Evolutionary conservation across 2,113 vertebrate species (phyloP), one percentile per base, ranked within the genome.

Genomic region (Saccopteryx leptura): DNA sequence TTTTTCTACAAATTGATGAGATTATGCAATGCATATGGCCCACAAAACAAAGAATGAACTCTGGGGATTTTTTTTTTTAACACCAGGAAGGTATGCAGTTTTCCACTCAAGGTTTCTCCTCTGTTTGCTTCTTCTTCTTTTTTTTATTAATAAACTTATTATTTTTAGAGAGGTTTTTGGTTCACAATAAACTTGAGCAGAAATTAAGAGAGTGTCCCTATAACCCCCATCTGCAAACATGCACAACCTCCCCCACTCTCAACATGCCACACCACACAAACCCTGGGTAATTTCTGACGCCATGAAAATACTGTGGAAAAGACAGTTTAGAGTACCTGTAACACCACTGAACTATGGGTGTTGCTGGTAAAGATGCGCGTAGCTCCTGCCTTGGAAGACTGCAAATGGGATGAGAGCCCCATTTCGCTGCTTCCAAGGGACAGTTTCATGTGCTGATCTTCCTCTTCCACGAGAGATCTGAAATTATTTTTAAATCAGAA

Each of bases 341-440:
- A 99, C 95, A 99, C 99, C 97, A 99, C 99, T 79, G 99, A 99
- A 98, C 99, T 99, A 98, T 99, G 99, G 63, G 99, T 99, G 98
- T 99, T 99, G 99, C 99, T 99, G 97, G 99, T 99, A 98, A 99
- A 99, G 98, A 99, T 99, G 68, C 99, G 99, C 5, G 99, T 99
- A 98, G 99, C 99, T 98, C 99, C 99, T 71, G 99, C 99, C 99
- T 99, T 99, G 17, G 99, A 99, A 94, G 99, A 99, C 98, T 99
- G 99, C 72, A 99, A 99, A 97, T 99, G 99, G 98, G 99, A 99
- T 97, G 99, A 99, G 91, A 99, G 98, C 97, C 99, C 99, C 99
- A 99, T 99, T 98, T 99, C 99, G 98, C 99, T 99, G 98, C 99
- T 99, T 96, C 99, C 99, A 95, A 99, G 99, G 98, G 99, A 99